Conservation (phyloP, 2,888 invertebrate genomes). For the Apodemia arnacis region DNA sequence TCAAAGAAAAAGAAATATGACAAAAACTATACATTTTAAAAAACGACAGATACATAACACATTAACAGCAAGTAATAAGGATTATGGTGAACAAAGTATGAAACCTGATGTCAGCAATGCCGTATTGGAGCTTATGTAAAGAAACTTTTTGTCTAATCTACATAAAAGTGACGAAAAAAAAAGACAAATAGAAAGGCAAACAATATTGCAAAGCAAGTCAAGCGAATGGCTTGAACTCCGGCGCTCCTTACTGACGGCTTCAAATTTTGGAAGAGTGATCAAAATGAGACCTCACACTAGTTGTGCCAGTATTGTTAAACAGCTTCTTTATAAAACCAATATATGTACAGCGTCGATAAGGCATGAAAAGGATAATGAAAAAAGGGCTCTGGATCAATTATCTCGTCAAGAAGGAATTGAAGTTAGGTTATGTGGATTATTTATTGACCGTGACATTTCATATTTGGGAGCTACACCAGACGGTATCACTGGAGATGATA, state of each 20-base stretch:
- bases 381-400: background rate
- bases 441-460: background rate
- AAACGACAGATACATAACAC: background rate
- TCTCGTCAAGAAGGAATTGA: background rate
- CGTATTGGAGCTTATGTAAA: background rate
- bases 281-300: slow-evolving; percentile 52
- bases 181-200: slow-evolving; percentile 44
- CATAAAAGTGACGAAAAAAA: slow-evolving; percentile 31
- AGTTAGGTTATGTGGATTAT: background rate
- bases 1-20: background rate
- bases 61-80: background rate
- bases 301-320: slow-evolving; percentile 29
- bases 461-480: slow-evolving; percentile 12
- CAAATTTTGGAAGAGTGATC: slow-evolving; percentile 65
- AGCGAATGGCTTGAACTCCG: slow-evolving; percentile 73
- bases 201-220: slow-evolving; percentile 56
- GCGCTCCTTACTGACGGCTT: slow-evolving; percentile 66
- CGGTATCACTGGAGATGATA: too few relatives aligned
- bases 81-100: slow-evolving; percentile 26
- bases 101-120: slow-evolving; percentile 25
- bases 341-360: background rate
- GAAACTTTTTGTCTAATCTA: slow-evolving; percentile 19
- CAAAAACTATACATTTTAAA: slow-evolving; percentile 3
- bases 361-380: background rate
- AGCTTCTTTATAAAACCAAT: background rate